phyloP scores from a whole-genome alignment of 2,888 invertebrate genomes.

The Carterocephalus palaemon region DNA sequence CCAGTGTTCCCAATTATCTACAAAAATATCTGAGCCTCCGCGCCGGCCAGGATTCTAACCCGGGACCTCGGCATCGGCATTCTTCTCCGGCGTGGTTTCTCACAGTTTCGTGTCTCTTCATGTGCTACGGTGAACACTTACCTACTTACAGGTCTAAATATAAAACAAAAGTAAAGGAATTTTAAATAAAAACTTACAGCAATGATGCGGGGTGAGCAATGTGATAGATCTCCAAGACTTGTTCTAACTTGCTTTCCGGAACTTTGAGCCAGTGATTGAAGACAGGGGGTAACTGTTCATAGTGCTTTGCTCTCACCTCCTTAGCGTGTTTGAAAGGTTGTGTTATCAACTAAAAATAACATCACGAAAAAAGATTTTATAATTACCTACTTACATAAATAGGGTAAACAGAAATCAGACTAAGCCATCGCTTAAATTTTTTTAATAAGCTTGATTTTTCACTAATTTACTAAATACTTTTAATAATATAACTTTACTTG shows the following conservation, averaged over 20 bases:
- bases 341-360: not conserved
- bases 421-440: not conserved
- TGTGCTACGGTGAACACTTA: not conserved
- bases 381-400: too few relatives aligned
- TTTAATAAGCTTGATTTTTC: not conserved
- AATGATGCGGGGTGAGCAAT: not conserved
- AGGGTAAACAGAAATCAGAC: too few relatives aligned
- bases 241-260: not conserved
- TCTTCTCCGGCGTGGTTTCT: too few relatives aligned
- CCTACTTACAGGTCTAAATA: too few relatives aligned
- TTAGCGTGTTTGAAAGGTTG: not conserved
- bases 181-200: not conserved
- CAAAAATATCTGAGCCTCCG: too few relatives aligned
- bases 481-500: not conserved
- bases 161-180: not conserved
- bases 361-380: not conserved
- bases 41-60: too few relatives aligned
- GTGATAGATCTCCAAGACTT: not conserved
- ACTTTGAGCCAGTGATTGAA: conserved; percentile 15
- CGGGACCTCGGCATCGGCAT: too few relatives aligned
- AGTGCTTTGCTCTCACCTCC: not conserved
- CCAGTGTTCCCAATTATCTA: too few relatives aligned
- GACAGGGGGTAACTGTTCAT: not conserved
- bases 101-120: too few relatives aligned
- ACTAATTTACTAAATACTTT: too few relatives aligned